Conservation (phyloP, 2,888 invertebrate genomes). For the Eueremaeus valkanovi region DNA sequence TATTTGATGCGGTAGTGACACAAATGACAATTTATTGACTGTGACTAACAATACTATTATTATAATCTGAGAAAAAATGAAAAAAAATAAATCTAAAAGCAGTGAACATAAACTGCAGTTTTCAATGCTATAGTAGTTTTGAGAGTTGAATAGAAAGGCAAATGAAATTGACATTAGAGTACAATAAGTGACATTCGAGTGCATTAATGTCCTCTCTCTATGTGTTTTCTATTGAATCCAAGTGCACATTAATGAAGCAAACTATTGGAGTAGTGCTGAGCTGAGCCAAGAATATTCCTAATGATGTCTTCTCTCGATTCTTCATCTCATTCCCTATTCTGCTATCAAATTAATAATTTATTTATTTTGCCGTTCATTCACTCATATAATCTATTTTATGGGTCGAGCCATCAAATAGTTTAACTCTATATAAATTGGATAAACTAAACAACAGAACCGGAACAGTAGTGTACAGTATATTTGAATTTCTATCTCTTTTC, state of each 20-base stretch:
- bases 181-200: constrained; percentile 27
- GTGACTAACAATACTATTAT: constrained; percentile 2
- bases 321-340: neutral
- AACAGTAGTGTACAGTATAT: neutral
- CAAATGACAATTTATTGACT: constrained; percentile 30
- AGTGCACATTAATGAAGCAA: constrained; percentile 24
- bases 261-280: neutral
- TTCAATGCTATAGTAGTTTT: neutral
- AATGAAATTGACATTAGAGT: constrained; percentile 21
- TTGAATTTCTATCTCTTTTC: neutral
- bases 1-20: neutral
- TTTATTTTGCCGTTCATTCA: neutral
- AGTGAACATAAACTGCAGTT: neutral
- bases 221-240: too few relatives aligned
- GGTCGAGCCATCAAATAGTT: neutral
- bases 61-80: constrained; percentile 2
- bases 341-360: neutral
- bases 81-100: neutral
- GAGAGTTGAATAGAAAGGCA: constrained; percentile 2
- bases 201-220: constrained; percentile 22
- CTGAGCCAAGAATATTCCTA: constrained; percentile 18
- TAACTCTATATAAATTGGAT: constrained; percentile 1
- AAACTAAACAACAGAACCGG: neutral
- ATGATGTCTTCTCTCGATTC: constrained; percentile 23
- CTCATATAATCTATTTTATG: neutral